A percentile compares a stretch with the other conserved stretches of the same genome.
phyloP scores from a whole-genome alignment of 2,797 vertebrate species.

The Sebastes paucispinis region DNA sequence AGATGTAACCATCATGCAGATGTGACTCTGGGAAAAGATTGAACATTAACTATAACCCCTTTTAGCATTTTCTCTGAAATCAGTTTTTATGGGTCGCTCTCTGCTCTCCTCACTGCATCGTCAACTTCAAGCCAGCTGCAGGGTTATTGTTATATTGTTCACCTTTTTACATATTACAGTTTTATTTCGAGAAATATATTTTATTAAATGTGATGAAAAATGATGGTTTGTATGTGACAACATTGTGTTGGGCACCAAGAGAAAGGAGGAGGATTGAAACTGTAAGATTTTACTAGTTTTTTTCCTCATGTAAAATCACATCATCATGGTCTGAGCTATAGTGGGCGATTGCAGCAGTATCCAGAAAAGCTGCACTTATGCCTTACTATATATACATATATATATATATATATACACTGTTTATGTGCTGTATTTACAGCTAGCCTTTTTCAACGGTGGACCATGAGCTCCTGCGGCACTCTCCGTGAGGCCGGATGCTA shows the following conservation, averaged over 20 bases:
- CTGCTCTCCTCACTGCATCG: neutral
- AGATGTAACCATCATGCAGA: neutral
- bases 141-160: neutral
- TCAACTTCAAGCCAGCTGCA: neutral
- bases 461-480: constrained; percentile 22
- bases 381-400: neutral
- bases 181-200: neutral
- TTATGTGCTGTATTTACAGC: constrained; percentile 11
- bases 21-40: neutral
- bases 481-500: constrained; percentile 9
- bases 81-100: too few species aligned
- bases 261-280: neutral
- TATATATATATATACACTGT: too few species aligned
- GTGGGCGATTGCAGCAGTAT: neutral
- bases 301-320: neutral
- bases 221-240: neutral
- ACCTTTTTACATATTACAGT: neutral
- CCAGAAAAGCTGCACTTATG: neutral
- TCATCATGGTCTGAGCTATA: neutral
- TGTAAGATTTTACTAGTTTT: neutral
- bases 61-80: neutral
- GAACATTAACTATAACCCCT: neutral
- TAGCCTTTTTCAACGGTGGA: constrained; percentile 16
- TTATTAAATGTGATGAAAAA: neutral
- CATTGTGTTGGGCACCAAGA: neutral